A percentile compares a stretch with the other conserved stretches of the same genome.
Conservation (phyloP, 2,888 invertebrate species). For the Campoletis raptor region DNA sequence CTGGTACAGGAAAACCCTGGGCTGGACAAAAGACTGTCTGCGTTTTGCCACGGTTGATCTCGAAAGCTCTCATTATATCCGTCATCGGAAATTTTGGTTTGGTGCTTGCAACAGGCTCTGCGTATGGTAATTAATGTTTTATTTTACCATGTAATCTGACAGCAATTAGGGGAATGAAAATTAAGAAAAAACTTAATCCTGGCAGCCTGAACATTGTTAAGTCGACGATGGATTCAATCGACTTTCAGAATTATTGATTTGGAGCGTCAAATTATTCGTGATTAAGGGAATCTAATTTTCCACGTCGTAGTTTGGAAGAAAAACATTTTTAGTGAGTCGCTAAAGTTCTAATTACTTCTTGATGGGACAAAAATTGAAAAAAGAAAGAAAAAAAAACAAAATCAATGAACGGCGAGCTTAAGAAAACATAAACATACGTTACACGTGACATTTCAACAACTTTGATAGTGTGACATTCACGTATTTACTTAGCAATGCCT, state of each 20-base stretch:
- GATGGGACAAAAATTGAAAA: background rate
- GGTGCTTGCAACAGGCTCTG: constrained; percentile 84
- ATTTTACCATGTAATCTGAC: background rate
- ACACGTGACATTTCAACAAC: background rate
- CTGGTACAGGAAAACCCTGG: constrained; percentile 87
- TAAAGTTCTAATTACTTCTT: background rate
- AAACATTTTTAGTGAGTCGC: background rate
- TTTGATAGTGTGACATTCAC: background rate
- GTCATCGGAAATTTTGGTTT: constrained; percentile 82
- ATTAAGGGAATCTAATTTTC: background rate
- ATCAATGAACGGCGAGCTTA: background rate
- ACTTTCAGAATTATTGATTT: background rate
- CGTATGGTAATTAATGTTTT: background rate
- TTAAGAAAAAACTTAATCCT: background rate
- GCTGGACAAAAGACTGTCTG: constrained; percentile 90
- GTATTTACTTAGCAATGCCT: background rate
- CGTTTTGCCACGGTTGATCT: constrained; percentile 78
- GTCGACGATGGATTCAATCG: background rate
- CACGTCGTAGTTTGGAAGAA: too few species aligned
- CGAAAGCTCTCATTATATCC: constrained; percentile 80
- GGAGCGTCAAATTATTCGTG: background rate
- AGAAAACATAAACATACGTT: background rate
- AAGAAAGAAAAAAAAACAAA: background rate
- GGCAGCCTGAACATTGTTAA: background rate
- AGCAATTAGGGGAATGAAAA: background rate